Evolutionary conservation across 2,797 vertebrate species (phyloP), one percentile per base, ranked within the genome.

Genomic region (Acanthis flammea): DNA sequence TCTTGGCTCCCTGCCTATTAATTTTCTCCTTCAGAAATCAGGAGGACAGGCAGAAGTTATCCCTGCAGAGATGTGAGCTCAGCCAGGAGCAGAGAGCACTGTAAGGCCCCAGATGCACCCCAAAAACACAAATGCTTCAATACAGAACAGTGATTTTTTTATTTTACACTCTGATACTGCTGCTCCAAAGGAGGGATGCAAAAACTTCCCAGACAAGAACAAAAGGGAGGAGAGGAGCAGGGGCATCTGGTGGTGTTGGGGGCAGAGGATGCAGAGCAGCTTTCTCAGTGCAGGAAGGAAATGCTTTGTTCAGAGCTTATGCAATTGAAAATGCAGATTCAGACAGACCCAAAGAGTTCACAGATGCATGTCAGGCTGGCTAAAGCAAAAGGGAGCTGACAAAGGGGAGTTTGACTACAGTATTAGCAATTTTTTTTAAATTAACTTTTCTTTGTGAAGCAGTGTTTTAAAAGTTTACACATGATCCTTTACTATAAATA

Each of bases 11-110:
- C 10, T 95, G 85, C 91, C 92, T 91, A 63, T 90, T 95, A 92
- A 96, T 96, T 94, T 94, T 94, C 79, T 84, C 85, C 89, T 93
- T 81, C 88, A 84, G 92, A 73, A 94, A 84, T 53, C 94, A 67
- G 75, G 86, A 92, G 48, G n/a, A 94, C 4, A 21, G 61, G 58
- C 94, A 92, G 71, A 88, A 83, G 19, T 81, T 66, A 57, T 60
- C 57, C 86, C 85, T 14, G 5, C 57, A 47, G 75, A 88, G 75
- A 72, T 3, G 3, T 44, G 84, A 86, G 66, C 44, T 50, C 66
- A 73, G 30, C 35, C 51, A 73, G 83, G 82, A 90, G 28, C 1
- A 0, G 50, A 62, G 28, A 78, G 55, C 41, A 54, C n/a, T 0
- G 0, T 8, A 22, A 80, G 45, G 33, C 39, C 24, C 28, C 1